Conservation (phyloP, 2,888 invertebrate species). For the Macropis europaea region DNA sequence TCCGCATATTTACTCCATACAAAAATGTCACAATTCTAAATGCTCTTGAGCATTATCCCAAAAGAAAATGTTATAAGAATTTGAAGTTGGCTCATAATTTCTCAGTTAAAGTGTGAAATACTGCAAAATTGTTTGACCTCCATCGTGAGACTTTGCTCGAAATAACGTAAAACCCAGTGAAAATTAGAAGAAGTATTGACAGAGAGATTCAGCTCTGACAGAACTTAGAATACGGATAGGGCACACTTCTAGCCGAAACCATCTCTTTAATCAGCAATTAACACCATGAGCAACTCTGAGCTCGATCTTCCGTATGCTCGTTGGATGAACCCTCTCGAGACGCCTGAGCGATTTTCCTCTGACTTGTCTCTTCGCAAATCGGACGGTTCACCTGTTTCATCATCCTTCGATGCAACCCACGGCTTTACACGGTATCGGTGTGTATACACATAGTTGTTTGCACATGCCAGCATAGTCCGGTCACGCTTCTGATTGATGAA, state of each 20-base stretch:
- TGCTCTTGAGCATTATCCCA: no score
- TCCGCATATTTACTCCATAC: no score
- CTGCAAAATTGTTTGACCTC: constrained; percentile 64
- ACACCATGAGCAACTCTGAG: constrained; percentile 57
- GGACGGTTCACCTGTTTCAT: constrained; percentile 40
- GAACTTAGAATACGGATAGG: constrained; percentile 24
- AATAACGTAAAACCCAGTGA: constrained; percentile 51
- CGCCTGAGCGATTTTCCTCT: constrained; percentile 28
- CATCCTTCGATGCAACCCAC: constrained; percentile 24
- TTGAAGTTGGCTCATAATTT: no score
- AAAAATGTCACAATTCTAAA: no score
- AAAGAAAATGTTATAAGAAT: no score
- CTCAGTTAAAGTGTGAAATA: constrained; percentile 28
- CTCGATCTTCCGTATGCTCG: constrained; percentile 58
- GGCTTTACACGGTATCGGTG: constrained; percentile 37
- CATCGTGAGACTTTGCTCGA: constrained; percentile 45
- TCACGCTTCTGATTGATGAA: constrained; percentile 51
- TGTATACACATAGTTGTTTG: constrained; percentile 15
- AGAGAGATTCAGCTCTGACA: constrained; percentile 5
- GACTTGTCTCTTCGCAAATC: constrained; percentile 13
- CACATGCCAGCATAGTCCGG: constrained; percentile 24
- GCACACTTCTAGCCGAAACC: constrained; percentile 27
- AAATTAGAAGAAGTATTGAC: constrained; percentile 42
- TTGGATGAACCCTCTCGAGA: constrained; percentile 48
- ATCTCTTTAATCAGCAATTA: constrained; percentile 72